Evolutionary conservation across 2,888 invertebrate species (phyloP), one percentile per base, ranked within the genome.

Genomic region (Oxyscelio sp.): DNA sequence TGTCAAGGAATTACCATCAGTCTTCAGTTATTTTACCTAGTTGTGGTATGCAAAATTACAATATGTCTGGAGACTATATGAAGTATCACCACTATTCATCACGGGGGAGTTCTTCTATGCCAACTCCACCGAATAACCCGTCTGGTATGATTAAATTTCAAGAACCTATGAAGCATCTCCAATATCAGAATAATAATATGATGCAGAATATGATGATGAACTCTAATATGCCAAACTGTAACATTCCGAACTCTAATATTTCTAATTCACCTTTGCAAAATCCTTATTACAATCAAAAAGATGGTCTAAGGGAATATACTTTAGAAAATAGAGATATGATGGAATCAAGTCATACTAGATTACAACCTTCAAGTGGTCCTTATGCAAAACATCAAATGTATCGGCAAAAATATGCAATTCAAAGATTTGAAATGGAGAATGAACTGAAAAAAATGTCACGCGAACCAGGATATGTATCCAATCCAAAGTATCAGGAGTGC

Each of bases 401-500:
- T 73, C 92, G 93, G 19, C 92, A 92, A 40, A 93, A 93, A 65
- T 90, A 91, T 31, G 91, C 92, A 0, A 92, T 94, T 89, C 93
- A 94, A 66, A 87, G 92, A 59, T 90, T 87, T 48, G 90, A 91
- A 2, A 59, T 93, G 68, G 94, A 94, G 45, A 92, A 90, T 78
- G 91, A 93, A 65, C 81, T 94, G 15, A 87, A 91, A 11, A 92
- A 93, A 15, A 87, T 92, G 54, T 68, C 91, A 5, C 89, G 91
- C 9, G 89, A 93, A 21, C 93, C 93, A 1, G 94, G 93, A 0
- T 93, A 94, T 58, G 91, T 92, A 34, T 89, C 90, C 0, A 94
- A 94, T 77, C 92, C 93, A 0, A 92, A 93, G 52, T 94, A 94
- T 80, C 93, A 93, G 59, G 94, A 94, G 54, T 93, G 90, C 74